These are phyloP conservation scores for Drosophila bipectinata DNA, from an alignment of 1,140 invertebrate species.

Conservation along the genomic window DNA sequence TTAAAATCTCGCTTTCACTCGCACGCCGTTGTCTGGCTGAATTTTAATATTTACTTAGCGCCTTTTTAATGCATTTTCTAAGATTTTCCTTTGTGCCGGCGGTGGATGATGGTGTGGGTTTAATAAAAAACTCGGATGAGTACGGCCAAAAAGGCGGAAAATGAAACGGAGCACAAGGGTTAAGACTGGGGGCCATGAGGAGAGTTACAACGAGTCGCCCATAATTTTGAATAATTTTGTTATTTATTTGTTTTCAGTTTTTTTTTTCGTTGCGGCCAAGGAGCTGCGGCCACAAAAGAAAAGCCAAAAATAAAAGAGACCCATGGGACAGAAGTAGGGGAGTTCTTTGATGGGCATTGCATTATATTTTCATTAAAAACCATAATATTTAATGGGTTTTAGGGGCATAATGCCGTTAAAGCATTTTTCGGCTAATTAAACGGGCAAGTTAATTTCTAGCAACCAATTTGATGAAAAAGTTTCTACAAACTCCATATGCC, in stretches of 20 bases:
- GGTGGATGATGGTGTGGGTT: constrained; percentile 11
- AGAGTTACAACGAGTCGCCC: constrained; percentile 25
- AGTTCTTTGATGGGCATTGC: constrained; percentile 29
- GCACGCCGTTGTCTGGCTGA: constrained; percentile 41
- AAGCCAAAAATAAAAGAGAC: constrained; percentile 59
- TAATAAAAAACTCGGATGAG: constrained; percentile 69
- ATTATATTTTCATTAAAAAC: constrained; percentile 80
- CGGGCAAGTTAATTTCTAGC: constrained; percentile 9
- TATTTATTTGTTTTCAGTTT: constrained; percentile 60
- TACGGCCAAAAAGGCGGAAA: constrained; percentile 41
- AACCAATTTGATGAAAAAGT: background rate
- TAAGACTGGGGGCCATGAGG: constrained; percentile 31
- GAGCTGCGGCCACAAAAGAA: constrained; percentile 48
- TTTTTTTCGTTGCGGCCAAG: constrained; percentile 17
- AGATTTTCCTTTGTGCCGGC: constrained; percentile 39
- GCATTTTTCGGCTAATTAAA: constrained; percentile 56
- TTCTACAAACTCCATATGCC: background rate
- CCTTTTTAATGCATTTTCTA: constrained; percentile 68
- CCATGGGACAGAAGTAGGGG: constrained; percentile 17
- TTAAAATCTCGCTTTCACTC: constrained; percentile 39
- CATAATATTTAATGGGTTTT: constrained; percentile 64
- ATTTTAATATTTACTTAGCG: constrained; percentile 78
- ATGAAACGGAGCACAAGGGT: constrained; percentile 52
- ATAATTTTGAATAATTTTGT: constrained; percentile 79
- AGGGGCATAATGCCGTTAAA: constrained; percentile 25